Percentiles rank a stretch among this genome's conserved stretches.
Evolutionary conservation across 2,797 vertebrate species (phyloP).

Genomic region (Lagodon rhomboides): DNA sequence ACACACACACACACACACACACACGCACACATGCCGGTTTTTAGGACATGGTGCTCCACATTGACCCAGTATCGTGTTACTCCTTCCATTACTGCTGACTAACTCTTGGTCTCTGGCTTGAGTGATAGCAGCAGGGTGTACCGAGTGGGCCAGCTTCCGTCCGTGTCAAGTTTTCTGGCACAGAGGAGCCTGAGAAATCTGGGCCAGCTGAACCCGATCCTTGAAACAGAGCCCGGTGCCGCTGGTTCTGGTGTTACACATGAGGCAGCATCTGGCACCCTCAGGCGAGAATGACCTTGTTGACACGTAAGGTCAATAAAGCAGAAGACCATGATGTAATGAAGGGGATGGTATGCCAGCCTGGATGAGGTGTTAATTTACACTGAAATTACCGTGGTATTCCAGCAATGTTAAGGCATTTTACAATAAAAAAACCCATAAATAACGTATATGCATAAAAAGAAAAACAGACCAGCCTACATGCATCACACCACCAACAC

Average conservation of each 20-base stretch:
- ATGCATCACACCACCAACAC: constrained; percentile 9
- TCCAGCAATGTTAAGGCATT: background rate
- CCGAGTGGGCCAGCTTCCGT: constrained; percentile 38
- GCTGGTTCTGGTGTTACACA: constrained; percentile 67
- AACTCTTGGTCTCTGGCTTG: constrained; percentile 69
- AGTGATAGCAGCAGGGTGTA: constrained; percentile 66
- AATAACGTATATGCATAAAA: background rate
- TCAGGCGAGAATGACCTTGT: constrained; percentile 56
- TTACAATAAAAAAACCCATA: background rate
- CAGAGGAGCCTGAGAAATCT: constrained; percentile 72
- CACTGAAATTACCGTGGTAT: background rate
- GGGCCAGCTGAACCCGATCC: constrained; percentile 81
- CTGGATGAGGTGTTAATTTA: background rate
- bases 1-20: constrained; percentile 11
- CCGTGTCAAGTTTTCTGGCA: constrained; percentile 79
- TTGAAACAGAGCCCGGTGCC: constrained; percentile 74
- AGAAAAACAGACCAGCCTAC: background rate
- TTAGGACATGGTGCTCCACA: constrained; percentile 60
- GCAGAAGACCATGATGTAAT: background rate
- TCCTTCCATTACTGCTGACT: constrained; percentile 83
- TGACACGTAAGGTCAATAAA: constrained; percentile 33
- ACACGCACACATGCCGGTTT: constrained; percentile 26
- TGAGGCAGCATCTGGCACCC: constrained; percentile 52
- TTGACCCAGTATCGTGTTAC: constrained; percentile 73
- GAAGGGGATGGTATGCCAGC: background rate